phyloP scores from a whole-genome alignment of 2,888 invertebrate genomes.

The Drosophila nigricruria region DNA sequence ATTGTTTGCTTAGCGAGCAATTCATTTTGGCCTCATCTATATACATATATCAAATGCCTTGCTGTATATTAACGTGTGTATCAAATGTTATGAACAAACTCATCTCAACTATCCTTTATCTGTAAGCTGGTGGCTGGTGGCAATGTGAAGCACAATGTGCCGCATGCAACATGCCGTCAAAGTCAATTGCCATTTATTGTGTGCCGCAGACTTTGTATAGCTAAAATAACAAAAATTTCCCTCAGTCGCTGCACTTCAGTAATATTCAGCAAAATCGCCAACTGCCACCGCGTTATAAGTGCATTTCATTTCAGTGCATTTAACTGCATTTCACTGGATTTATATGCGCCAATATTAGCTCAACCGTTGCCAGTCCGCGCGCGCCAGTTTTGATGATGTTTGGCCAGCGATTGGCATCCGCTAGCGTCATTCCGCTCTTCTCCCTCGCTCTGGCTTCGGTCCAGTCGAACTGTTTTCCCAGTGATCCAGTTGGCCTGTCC shows the following conservation, averaged over 20 bases:
- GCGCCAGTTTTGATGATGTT: slow-evolving; percentile 75
- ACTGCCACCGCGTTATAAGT: slow-evolving; percentile 50
- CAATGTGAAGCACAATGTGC: slow-evolving; percentile 25
- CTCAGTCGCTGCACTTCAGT: slow-evolving; percentile 55
- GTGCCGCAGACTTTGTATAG: slow-evolving; percentile 80
- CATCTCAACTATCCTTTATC: slow-evolving; percentile 24
- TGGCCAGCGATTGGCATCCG: slow-evolving; percentile 64
- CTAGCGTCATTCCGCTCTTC: not conserved
- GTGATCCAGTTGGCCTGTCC: slow-evolving; percentile 9
- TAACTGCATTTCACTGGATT: slow-evolving; percentile 57
- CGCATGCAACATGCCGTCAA: slow-evolving; percentile 35
- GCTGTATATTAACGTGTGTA: slow-evolving; percentile 35
- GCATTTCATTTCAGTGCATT: slow-evolving; percentile 67
- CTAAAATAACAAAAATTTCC: slow-evolving; percentile 74
- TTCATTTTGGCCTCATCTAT: slow-evolving; percentile 28
- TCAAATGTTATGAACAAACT: slow-evolving; percentile 44
- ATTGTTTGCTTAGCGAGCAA: slow-evolving; percentile 45
- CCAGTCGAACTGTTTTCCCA: not conserved
- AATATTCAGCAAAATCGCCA: slow-evolving; percentile 51
- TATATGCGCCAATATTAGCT: slow-evolving; percentile 79
- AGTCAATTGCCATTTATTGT: slow-evolving; percentile 72
- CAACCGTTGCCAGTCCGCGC: slow-evolving; percentile 43
- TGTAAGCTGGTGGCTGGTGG: slow-evolving; percentile 9
- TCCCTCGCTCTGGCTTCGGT: not conserved
- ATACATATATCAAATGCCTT: not conserved